Conservation (phyloP, 2,888 invertebrate species). For the Euplexia lucipara region DNA sequence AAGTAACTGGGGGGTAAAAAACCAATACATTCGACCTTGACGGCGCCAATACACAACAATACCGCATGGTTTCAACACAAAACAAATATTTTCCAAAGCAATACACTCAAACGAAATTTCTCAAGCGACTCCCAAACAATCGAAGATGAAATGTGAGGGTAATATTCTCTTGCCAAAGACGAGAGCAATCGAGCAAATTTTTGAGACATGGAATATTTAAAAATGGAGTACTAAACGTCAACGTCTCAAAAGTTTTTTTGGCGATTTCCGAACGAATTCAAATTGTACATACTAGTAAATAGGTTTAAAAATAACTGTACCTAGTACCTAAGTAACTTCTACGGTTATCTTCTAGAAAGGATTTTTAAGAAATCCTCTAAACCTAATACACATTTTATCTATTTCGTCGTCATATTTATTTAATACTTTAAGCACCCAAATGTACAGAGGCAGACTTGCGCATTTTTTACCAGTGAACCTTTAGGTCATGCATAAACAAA, state of each 20-base stretch:
- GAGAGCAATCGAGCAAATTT: slow-evolving; percentile 57
- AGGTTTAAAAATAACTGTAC: too few relatives aligned
- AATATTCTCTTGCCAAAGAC: slow-evolving; percentile 55
- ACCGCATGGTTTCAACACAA: slow-evolving; percentile 37
- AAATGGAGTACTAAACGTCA: slow-evolving; percentile 10
- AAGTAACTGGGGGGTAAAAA: slow-evolving; percentile 16
- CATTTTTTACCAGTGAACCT: too few relatives aligned
- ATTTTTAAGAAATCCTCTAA: too few relatives aligned
- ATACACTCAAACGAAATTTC: slow-evolving; percentile 59
- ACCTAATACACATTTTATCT: too few relatives aligned
- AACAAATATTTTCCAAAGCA: slow-evolving; percentile 53
- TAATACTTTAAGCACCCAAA: too few relatives aligned
- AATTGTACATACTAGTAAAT: too few relatives aligned
- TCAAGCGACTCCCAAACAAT: slow-evolving; percentile 50
- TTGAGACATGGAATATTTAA: not conserved
- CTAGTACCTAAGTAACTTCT: too few relatives aligned
- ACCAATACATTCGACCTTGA: slow-evolving; percentile 38
- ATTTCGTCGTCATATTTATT: too few relatives aligned
- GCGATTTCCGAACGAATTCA: too few relatives aligned
- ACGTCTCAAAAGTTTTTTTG: not conserved
- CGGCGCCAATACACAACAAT: slow-evolving; percentile 42
- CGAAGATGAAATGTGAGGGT: slow-evolving; percentile 63
- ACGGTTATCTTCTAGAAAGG: too few relatives aligned
- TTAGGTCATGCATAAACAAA: too few relatives aligned
- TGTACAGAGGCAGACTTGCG: too few relatives aligned